Base-by-base conservation (phyloP, 2,888 invertebrate genomes). In the Geophilus truncorum region DNA sequence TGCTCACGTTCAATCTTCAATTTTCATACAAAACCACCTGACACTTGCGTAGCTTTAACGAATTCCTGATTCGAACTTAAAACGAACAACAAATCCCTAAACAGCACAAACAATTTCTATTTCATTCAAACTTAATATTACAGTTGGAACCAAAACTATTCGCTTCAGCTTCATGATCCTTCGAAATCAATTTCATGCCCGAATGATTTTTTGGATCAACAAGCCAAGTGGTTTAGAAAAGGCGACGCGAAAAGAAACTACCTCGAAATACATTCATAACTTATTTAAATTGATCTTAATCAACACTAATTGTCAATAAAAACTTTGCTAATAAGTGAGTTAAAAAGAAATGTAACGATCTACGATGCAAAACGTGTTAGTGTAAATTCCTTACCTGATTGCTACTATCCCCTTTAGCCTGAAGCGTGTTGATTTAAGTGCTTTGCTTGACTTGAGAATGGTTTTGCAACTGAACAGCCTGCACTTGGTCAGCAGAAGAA, bases 401-500 rank as follows among this genome's bases (percentile, higher is more conserved):
- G 12, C 62, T 15, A 62, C 23, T 62, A 25, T 62, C 62, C 62
- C 62, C 62, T 62, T 62, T 62, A 25, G 62, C 62, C 62, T 23
- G 62, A 62, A 62, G 62, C 62, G 62, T 23, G 62, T 62, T 62
- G 62, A 23, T 62, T 23, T 62, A 62, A 62, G 62, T 62, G 62
- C 62, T 62, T 62, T 62, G 62, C 62, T 62, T 62, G 62, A 62
- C 62, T 62, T 62, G 62, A 62, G 62, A 45, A 62, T 62, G 62
- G 62, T 62, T 23, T 62, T 62, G 62, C 62, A 62, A 62, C 62
- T 62, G 23, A 62, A 62, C 62, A 62, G 62, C 7, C 62, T 62
- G 28, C 62, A 62, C 62, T 62, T 62, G 62, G 62, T 23, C 62
- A 62, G 62, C 62, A 62, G 23, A 12, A 62, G 62, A 62, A 62